These are phyloP conservation scores for Homarus americanus DNA, from an alignment of 1,140 invertebrate species.

Conservation along the genomic window DNA sequence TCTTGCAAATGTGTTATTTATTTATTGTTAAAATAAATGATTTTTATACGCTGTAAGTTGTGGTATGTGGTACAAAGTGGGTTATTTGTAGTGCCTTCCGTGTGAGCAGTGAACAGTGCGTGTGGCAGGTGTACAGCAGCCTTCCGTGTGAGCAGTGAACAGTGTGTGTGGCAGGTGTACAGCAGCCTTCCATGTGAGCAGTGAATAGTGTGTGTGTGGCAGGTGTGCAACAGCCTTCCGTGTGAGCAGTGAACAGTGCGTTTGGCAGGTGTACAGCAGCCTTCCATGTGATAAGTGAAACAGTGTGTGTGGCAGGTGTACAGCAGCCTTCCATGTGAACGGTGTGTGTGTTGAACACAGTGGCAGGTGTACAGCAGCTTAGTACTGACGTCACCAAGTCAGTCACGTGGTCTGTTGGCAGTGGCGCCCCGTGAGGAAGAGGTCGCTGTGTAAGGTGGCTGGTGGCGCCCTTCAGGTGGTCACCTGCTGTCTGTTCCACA, in stretches of 20 bases:
- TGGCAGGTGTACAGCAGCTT: neutral
- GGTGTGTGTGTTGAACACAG: neutral
- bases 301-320: neutral
- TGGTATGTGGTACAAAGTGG: constrained; percentile 46
- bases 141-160: neutral
- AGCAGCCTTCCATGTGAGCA: too few species aligned
- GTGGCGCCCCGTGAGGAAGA: too few species aligned
- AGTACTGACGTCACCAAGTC: neutral
- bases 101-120: neutral
- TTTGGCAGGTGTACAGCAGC: too few species aligned
- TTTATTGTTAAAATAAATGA: constrained; percentile 57
- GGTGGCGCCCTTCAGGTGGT: too few species aligned
- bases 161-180: neutral
- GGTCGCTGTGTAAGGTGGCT: neutral
- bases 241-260: neutral
- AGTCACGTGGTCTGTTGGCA: neutral
- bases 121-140: too few species aligned
- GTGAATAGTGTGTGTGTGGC: neutral
- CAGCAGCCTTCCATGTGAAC: too few species aligned
- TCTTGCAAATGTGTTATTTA: constrained; percentile 68
- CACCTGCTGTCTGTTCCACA: too few species aligned
- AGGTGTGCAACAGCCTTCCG: too few species aligned
- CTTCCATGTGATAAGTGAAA: neutral
- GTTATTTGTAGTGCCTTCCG: constrained; percentile 45
- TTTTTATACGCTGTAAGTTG: constrained; percentile 27